A percentile compares a stretch with the other conserved stretches of the same genome.
Conservation (phyloP, 2,113 vertebrate species). For the Saccopteryx leptura region DNA sequence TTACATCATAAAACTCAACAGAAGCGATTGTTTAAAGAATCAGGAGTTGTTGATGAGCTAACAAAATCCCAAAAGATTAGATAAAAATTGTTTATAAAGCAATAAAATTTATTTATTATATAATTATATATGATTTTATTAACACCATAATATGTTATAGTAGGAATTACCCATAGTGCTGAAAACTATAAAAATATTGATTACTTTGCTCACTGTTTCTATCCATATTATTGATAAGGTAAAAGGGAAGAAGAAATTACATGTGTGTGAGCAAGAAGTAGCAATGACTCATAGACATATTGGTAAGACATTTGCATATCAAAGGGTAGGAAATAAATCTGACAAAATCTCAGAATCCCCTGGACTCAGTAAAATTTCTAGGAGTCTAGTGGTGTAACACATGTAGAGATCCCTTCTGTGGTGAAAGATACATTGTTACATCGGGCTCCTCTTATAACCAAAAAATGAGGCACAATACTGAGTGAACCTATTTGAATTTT, state of each 20-base stretch:
- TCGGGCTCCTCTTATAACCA: background rate
- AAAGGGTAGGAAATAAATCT: background rate
- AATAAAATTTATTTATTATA: slow-evolving; percentile 19
- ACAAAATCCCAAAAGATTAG: background rate
- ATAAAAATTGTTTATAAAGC: background rate
- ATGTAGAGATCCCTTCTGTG: background rate
- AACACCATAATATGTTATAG: background rate
- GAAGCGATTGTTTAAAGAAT: slow-evolving; percentile 7
- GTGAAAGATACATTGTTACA: background rate
- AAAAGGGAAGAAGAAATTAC: background rate
- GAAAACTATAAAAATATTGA: background rate
- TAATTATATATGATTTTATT: background rate
- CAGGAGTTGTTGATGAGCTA: background rate
- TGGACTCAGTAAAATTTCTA: background rate
- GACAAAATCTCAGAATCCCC: background rate
- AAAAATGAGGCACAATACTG: background rate
- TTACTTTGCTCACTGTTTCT: background rate
- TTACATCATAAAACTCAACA: background rate
- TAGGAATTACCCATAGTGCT: background rate
- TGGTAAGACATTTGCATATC: background rate
- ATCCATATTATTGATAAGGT: background rate
- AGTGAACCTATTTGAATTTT: background rate
- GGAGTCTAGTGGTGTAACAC: background rate
- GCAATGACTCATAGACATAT: background rate
- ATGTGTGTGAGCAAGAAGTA: background rate